Evolutionary conservation across 2,797 vertebrate genomes (phyloP).

Genomic region (Manis pentadactyla): DNA sequence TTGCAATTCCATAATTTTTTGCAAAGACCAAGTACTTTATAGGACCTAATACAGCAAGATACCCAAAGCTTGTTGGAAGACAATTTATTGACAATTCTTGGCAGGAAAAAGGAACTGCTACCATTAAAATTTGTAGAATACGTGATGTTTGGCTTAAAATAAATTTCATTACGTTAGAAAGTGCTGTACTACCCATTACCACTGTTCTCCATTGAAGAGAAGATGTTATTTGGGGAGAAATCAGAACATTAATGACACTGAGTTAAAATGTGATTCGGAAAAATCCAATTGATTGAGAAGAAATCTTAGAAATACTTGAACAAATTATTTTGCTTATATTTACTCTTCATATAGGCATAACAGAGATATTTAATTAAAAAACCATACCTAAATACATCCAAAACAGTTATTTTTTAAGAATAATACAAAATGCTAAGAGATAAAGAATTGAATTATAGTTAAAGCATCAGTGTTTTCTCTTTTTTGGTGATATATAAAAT

Average conservation of each 20-base stretch:
- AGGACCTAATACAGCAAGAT: not conserved
- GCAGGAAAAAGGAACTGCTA: not conserved
- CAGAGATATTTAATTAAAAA: not conserved
- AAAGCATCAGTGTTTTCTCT: not conserved
- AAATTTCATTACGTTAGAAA: not conserved
- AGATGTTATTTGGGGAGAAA: not conserved
- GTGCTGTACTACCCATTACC: not conserved
- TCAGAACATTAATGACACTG: not conserved
- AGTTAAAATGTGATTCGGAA: not conserved
- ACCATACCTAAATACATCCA: not conserved
- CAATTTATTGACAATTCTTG: not conserved
- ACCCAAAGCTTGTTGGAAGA: not conserved
- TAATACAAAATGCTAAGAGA: not conserved
- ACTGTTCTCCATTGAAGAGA: not conserved
- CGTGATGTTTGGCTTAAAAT: not conserved
- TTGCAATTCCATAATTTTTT: not conserved
- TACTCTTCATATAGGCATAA: not conserved
- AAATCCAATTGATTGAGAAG: not conserved
- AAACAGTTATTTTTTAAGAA: not conserved
- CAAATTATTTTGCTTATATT: not conserved
- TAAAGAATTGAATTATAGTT: not conserved
- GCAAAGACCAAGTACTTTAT: not conserved
- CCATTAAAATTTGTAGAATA: not conserved
- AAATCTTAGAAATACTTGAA: not conserved
- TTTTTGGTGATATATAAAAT: not conserved